phyloP scores from a whole-genome alignment of 1,140 invertebrate species.

The Portunus trituberculatus region DNA sequence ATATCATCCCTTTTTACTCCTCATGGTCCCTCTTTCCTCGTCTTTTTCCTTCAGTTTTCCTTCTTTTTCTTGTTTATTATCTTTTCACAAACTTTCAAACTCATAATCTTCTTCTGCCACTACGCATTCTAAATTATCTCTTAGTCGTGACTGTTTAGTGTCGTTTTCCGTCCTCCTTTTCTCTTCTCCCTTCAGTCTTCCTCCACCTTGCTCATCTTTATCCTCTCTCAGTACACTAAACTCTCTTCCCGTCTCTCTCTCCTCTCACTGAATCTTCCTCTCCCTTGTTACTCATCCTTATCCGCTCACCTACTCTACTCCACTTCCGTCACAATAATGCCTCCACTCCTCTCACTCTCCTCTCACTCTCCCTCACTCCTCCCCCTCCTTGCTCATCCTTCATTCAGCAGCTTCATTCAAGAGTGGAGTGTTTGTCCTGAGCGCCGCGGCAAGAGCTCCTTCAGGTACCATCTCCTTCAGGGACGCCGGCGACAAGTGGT shows the following conservation, averaged over 20 bases:
- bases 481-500: neutral
- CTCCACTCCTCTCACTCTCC: neutral
- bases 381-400: neutral
- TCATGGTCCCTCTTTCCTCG: neutral
- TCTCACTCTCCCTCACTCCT: neutral
- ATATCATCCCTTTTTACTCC: neutral
- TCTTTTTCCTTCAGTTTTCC: neutral
- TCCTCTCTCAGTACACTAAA: no score
- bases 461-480: neutral
- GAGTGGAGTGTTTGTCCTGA: neutral
- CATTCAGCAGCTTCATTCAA: neutral
- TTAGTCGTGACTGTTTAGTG: no score
- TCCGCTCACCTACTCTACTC: no score
- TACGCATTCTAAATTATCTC: no score
- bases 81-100: no score
- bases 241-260: no score
- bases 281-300: no score
- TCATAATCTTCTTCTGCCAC: no score
- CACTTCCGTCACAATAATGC: neutral
- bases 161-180: no score
- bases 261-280: neutral
- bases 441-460: slow-evolving; percentile 15
- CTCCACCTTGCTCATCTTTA: no score
- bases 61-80: neutral
- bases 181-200: no score